phyloP scores from a whole-genome alignment of 35 echinoderm and acorn worm species.

The Anneissia japonica region DNA sequence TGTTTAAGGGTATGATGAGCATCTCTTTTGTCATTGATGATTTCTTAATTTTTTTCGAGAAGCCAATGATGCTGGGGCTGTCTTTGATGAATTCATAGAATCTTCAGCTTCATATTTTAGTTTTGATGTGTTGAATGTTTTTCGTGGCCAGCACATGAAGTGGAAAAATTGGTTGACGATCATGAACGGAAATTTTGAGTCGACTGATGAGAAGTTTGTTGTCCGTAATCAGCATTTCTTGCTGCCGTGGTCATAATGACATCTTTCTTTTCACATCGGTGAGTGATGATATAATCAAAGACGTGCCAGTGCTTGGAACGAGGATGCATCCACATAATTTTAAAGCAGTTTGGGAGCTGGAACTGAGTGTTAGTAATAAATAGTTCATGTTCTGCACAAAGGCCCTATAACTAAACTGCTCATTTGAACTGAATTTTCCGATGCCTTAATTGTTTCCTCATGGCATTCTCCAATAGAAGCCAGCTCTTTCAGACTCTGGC shows the following conservation, averaged over 20 bases:
- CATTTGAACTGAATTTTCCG: no score
- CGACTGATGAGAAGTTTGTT: not conserved
- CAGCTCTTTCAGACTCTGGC: constrained; percentile 4
- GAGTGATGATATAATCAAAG: constrained; percentile 13
- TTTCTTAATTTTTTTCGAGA: no score
- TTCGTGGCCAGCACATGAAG: not conserved
- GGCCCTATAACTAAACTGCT: no score
- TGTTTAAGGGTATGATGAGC: no score
- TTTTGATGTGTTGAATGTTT: not conserved
- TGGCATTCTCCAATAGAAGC: no score
- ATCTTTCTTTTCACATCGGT: not conserved
- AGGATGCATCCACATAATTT: not conserved
- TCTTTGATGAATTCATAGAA: not conserved
- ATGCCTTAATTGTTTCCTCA: no score
- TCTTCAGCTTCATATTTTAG: constrained; percentile 1
- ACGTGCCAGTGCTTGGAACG: constrained; percentile 28
- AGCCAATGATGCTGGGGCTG: no score
- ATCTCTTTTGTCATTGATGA: no score
- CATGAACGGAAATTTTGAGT: not conserved
- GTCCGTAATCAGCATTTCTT: not conserved
- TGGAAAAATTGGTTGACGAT: no score
- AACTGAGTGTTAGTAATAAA: no score
- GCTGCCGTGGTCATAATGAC: not conserved
- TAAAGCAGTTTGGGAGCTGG: not conserved
- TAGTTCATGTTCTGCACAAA: no score